Base-by-base conservation (phyloP, 2,797 vertebrate genomes). In the Spea hammondii region DNA sequence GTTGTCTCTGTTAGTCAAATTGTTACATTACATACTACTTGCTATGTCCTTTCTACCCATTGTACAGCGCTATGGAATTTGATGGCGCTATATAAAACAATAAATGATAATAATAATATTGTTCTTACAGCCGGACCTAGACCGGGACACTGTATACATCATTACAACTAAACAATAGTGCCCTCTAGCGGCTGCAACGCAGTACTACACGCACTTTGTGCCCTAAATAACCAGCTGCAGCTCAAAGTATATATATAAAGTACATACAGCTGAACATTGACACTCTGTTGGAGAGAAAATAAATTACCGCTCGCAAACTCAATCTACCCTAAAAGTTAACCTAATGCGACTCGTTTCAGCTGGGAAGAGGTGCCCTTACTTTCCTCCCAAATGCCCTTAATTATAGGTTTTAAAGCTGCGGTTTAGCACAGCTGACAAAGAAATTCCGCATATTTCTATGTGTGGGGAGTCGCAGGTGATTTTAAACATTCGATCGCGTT, bases 141-240 rank as follows among this genome's bases (percentile, higher is more conserved):
- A 17, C 17, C 17, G 17, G 17, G 17, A 32, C 32, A 32, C 32
- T 32, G 32, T 32, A 32, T 32, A 32, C 32, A 32, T 2, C 32
- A 32, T 32, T 32, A 32, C 32, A 32, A 32, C 32, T 32, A 32
- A 32, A 32, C 32, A 32, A 44, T 5, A 12, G 67, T 66, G 9
- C 84, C 85, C 82, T 5, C 86, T 85, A 51, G 84, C 84, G 85
- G 83, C 12, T 14, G 17, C 14, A 60, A 44, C 32, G 2, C 2
- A 17, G 69, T 0, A 84, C 55, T 82, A 70, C 83, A 50, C 0
- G 59, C n/a, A 17, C 48, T 48, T 48, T 46, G 9, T 62, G 77
- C 44, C 77, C 53, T 79, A 74, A 53, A 74, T 70, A 70, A 5
- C 17, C 44, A 74, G 49, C 50, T 70, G 78, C 65, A 51, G 54